Percentiles rank a stretch among this genome's conserved stretches.
Conservation (phyloP, 2,888 invertebrate genomes). For the Orchesellides sinensis region DNA sequence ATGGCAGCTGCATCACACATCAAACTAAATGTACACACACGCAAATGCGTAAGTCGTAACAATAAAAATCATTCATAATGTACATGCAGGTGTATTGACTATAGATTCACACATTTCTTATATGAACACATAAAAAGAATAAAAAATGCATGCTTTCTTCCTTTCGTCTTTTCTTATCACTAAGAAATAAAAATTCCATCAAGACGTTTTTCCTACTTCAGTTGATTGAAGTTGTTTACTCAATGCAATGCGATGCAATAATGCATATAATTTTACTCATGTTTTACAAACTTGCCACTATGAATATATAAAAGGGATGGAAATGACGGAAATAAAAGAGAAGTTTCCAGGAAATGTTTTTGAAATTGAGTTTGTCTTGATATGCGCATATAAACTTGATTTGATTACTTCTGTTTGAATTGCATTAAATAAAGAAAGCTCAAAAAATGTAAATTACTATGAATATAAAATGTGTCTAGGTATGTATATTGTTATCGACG, state of each 20-base stretch:
- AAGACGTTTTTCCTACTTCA: neutral
- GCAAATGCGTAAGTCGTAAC: neutral
- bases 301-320: neutral
- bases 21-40: neutral
- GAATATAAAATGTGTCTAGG: neutral
- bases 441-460: neutral
- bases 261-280: neutral
- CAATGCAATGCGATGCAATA: neutral
- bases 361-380: neutral
- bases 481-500: constrained; percentile 5
- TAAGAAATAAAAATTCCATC: neutral
- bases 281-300: neutral
- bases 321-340: constrained; percentile 15
- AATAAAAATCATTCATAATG: constrained; percentile 5
- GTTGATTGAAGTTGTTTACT: constrained; percentile 4
- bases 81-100: neutral
- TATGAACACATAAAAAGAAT: neutral
- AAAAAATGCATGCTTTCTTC: neutral
- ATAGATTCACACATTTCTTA: no score
- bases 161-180: neutral
- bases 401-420: constrained; percentile 15
- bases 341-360: constrained; percentile 12
- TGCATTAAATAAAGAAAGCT: neutral
- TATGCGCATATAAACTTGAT: constrained; percentile 22
- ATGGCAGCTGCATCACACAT: no score